Base-by-base conservation (phyloP, 2,888 invertebrate genomes). In the Troilus luridus region DNA sequence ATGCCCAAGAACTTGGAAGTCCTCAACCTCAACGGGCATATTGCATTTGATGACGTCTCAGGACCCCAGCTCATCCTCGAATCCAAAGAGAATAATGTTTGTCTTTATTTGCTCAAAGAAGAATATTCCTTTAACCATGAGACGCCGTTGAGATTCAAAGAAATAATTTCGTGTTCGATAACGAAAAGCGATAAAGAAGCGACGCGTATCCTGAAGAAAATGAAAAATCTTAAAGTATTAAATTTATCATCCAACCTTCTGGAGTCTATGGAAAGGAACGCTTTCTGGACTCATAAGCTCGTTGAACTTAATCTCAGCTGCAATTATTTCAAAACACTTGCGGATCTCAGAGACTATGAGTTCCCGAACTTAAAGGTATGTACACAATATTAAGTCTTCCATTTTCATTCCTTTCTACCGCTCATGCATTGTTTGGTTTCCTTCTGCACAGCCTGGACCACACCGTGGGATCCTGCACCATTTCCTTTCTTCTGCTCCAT, bases 341-440 rank as follows among this genome's bases (percentile, higher is more conserved):
- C 88, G 21, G 59, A 88, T 56, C 19, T 88, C n/a, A n/a, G 17
- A 19, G 62, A 58, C 14, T 14, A n/a, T 19, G 19, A 85, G 24
- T 72, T 90, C n/a, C 41, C 90, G 12, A 67, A 58, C 24, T 85
- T 90, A 17, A 90, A 90, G 90, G 90, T 90, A n/a, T n/a, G n/a
- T n/a, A n/a, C n/a, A n/a, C n/a, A n/a, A n/a, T n/a, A n/a, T n/a
- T n/a, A n/a, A n/a, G n/a, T n/a, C n/a, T n/a, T n/a, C n/a, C n/a
- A n/a, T n/a, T n/a, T n/a, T n/a, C n/a, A n/a, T n/a, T n/a, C n/a
- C n/a, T n/a, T n/a, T n/a, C 41, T 41, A 41, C 41, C 41, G 41
- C 41, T 41, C 41, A 5, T 41, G 41, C 41, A 41, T 1, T 41
- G 41, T 41, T 41, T 3, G 41, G 41, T 5, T 41, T 41, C 41